Evolutionary conservation across 2,797 vertebrate species (phyloP), one percentile per base, ranked within the genome.

Genomic region (Premnoplex brunnescens): DNA sequence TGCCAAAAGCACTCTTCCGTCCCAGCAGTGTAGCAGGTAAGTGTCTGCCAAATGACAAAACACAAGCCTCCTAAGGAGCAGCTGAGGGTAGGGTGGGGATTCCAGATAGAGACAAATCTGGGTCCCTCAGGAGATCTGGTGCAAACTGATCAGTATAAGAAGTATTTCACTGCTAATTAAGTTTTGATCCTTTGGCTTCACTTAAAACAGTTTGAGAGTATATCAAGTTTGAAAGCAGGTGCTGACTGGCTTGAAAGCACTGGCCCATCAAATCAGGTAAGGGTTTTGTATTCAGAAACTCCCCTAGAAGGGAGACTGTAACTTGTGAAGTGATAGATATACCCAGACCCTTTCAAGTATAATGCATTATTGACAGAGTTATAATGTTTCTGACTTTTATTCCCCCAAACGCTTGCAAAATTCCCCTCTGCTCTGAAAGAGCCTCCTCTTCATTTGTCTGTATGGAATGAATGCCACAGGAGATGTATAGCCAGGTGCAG

Each of bases 211-310:
- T 97, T 96, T 91, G 84, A 88, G 95, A 94, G 96, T 92, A 93
- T 96, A 98, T 98, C 97, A 97, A 98, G 97, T 98, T 98, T 98
- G 95, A 98, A 97, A 98, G 98, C 98, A 98, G 99, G 99, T 99
- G 98, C 98, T 98, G 98, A 98, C 98, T 98, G 95, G 97, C 98
- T 98, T 97, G 95, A 97, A 97, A 97, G 95, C 78, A 41, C 75
- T 88, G 91, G 96, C 92, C 97, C 93, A 74, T 97, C 97, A 96
- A 89, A 97, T 96, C 87, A 98, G 97, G 94, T 96, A 92, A 87
- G 81, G 77, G 72, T 74, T 98, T 97, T 95, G 76, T 89, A 56
- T 67, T 82, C 84, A 94, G 90, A 91, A 92, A 84, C 92, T 76
- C 69, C 96, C 90, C 96, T 79, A 93, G 97, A 97, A 96, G 85